A percentile compares a stretch with the other conserved stretches of the same genome.
phyloP scores from a whole-genome alignment of 2,797 vertebrate genomes.

The Coreius guichenoti region DNA sequence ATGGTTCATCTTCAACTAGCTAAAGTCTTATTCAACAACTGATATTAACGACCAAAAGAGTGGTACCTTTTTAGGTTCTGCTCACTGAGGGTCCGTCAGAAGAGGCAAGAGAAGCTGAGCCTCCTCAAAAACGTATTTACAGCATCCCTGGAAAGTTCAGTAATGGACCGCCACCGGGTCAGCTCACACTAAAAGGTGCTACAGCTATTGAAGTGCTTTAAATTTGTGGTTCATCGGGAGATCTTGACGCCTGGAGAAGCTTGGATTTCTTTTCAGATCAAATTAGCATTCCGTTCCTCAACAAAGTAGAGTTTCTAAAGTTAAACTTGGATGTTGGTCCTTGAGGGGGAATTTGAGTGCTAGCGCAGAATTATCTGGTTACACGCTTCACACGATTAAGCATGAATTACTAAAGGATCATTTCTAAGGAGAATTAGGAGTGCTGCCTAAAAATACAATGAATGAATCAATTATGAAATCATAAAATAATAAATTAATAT shows the following conservation, averaged over 20 bases:
- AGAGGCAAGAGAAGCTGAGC: neutral
- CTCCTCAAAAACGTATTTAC: neutral
- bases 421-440: neutral
- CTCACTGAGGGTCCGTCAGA: neutral
- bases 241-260: neutral
- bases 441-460: neutral
- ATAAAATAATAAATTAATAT: neutral
- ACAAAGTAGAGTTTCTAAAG: slow-evolving; percentile 5
- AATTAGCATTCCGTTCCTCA: slow-evolving; percentile 10
- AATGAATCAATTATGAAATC: neutral
- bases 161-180: neutral
- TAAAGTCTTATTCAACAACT: slow-evolving; percentile 17
- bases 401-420: neutral
- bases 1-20: slow-evolving; percentile 14
- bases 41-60: slow-evolving; percentile 10
- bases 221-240: neutral
- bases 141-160: neutral
- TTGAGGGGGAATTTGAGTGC: neutral
- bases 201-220: neutral
- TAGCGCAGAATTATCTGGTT: neutral
- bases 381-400: slow-evolving; percentile 12
- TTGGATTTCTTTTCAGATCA: slow-evolving; percentile 12
- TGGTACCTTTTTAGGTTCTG: neutral
- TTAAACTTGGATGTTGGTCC: slow-evolving; percentile 14
- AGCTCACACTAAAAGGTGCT: neutral